Conservation (phyloP, 2,113 vertebrate species). For the Herpailurus yagouaroundi region DNA sequence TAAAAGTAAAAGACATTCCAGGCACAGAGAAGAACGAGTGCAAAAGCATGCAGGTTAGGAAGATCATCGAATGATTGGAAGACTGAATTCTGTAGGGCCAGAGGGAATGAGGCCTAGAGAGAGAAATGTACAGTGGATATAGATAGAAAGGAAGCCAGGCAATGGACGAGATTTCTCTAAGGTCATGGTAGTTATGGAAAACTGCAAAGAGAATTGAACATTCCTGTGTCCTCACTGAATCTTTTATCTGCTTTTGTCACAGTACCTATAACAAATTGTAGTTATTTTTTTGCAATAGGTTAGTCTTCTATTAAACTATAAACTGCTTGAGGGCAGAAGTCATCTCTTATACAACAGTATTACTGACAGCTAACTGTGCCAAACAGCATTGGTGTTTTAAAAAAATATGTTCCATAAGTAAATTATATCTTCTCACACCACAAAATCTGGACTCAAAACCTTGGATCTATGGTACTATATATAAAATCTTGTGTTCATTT, state of each 20-base stretch:
- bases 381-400: background rate
- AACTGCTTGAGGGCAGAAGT: background rate
- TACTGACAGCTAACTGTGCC: background rate
- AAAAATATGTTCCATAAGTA: background rate
- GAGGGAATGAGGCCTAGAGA: background rate
- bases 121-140: background rate
- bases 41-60: background rate
- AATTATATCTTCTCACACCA: background rate
- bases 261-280: background rate
- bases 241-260: background rate
- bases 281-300: background rate
- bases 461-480: background rate
- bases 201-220: background rate
- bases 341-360: background rate
- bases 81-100: background rate
- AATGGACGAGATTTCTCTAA: background rate
- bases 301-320: background rate
- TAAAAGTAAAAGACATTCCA: background rate
- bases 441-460: background rate
- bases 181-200: background rate
- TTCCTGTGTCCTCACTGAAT: rapidly evolving
- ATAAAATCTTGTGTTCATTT: background rate
- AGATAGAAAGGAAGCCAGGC: background rate
- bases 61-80: background rate
- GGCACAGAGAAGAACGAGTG: background rate